Evolutionary conservation across 2,113 vertebrate genomes (phyloP).

Genomic region (Seriola quinqueradiata): DNA sequence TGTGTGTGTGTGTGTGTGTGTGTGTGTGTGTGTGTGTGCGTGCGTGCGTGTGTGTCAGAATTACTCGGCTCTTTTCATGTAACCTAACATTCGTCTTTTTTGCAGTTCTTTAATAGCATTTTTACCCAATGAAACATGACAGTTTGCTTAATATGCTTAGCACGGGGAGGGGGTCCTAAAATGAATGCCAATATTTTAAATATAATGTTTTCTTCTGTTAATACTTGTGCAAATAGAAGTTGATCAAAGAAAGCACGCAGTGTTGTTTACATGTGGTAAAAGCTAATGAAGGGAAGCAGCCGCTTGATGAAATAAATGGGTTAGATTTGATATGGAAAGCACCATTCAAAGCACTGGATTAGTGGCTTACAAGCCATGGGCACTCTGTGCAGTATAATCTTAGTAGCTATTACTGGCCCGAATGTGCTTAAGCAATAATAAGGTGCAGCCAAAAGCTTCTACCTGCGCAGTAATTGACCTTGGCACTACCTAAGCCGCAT

Average conservation of each 20-base stretch:
- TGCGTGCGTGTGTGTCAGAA: not conserved
- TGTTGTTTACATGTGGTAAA: not conserved
- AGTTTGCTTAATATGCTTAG: not conserved
- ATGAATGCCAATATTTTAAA: not conserved
- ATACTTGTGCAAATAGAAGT: not conserved
- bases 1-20: not conserved
- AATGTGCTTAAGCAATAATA: slow-evolving; percentile 80
- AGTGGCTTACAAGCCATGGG: slow-evolving; percentile 72
- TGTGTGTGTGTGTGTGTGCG: not conserved
- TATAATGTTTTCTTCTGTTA: not conserved
- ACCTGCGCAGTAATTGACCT: slow-evolving; percentile 82
- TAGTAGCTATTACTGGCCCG: slow-evolving; percentile 77
- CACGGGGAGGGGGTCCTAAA: not conserved
- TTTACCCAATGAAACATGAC: not conserved
- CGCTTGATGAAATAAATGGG: slow-evolving; percentile 63
- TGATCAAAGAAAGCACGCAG: not conserved
- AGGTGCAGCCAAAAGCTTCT: slow-evolving; percentile 75
- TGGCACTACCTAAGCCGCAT: slow-evolving; percentile 73
- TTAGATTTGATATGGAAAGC: slow-evolving; percentile 68
- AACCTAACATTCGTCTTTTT: not conserved
- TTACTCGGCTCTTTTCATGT: not conserved
- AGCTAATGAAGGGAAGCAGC: slow-evolving; percentile 27
- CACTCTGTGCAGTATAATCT: slow-evolving; percentile 76
- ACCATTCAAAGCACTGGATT: slow-evolving; percentile 71
- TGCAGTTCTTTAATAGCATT: not conserved